Conservation (phyloP, 2,113 vertebrate genomes). For the Micronycteris hirsuta region DNA sequence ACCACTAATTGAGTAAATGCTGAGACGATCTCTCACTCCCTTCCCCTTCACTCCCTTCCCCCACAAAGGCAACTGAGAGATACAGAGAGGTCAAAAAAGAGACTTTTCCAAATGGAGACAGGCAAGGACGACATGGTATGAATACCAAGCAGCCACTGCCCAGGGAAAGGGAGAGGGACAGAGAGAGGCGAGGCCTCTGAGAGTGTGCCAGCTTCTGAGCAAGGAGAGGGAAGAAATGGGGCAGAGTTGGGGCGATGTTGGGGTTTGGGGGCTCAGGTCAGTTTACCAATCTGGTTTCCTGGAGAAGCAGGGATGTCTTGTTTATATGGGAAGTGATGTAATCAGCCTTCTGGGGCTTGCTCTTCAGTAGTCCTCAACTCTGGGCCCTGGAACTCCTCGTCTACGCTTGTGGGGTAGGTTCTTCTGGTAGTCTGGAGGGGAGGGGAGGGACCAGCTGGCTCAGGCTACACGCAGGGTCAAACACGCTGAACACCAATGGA, state of each 20-base stretch:
- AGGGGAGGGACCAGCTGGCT: background rate
- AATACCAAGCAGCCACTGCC: conserved; percentile 44
- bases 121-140: background rate
- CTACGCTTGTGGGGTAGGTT: background rate
- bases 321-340: background rate
- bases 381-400: background rate
- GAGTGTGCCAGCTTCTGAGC: background rate
- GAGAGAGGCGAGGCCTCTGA: background rate
- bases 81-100: conserved; percentile 56
- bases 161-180: background rate
- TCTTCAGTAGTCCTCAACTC: background rate
- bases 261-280: background rate
- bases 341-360: background rate
- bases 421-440: background rate
- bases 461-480: background rate
- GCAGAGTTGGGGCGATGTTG: background rate
- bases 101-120: conserved; percentile 29
- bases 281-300: background rate
- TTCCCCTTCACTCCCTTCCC: background rate
- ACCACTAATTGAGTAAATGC: conserved; percentile 14
- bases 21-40: conserved; percentile 8
- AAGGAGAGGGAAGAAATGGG: background rate
- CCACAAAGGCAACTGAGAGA: conserved; percentile 1
- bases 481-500: background rate
- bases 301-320: background rate